Base-by-base conservation (phyloP, 2,888 invertebrate genomes). In the Pristionchus japonicus region DNA sequence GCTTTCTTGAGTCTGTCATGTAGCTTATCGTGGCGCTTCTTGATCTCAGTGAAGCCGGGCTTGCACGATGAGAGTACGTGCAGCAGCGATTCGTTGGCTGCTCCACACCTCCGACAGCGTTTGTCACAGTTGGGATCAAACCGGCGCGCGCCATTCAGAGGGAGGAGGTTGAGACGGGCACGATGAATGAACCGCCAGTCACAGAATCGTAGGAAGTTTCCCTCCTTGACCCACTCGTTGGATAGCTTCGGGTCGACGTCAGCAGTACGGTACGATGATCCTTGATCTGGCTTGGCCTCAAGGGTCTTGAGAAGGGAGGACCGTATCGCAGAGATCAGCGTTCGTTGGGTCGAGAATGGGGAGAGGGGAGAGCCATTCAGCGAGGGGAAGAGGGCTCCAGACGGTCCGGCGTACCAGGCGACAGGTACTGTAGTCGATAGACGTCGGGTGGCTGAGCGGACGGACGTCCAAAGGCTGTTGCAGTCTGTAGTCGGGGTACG, bases 111-210 rank as follows among this genome's bases (percentile, higher is more conserved):
- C 1, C 80, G 3, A n/a, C 80, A 80, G 15, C 34, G 1, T 15
- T 83, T 31, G 83, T 83, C 34, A 0, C 31, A 9, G 23, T 11
- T 37, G 17, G 3, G 17, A 6, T 52, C 52, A 17, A 20, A 84
- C 7, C 37, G 31, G 23, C 84, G 31, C 17, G 40, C 40, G 2
- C 64, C 85, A 27, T 85, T 85, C 11, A 85, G 27, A 7, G 85
- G 61, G 13, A 85, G 64, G 40, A 85, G 40, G 43, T 85, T 85
- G 13, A 85, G n/a, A 7, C 85, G n/a, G 13, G 85, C 85, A 3
- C 67, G 40, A 23, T 85, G 64, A 1, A 85, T 3, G 43, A 85
- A 85, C 7, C 85, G 64, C 85, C 64, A 64, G 27, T 40, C 85
- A 31, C 37, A 37, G 84, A 84, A 84, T 4, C 37, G 9, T 15